Conservation (phyloP, 2,888 invertebrate species). For the Seira musarum region DNA sequence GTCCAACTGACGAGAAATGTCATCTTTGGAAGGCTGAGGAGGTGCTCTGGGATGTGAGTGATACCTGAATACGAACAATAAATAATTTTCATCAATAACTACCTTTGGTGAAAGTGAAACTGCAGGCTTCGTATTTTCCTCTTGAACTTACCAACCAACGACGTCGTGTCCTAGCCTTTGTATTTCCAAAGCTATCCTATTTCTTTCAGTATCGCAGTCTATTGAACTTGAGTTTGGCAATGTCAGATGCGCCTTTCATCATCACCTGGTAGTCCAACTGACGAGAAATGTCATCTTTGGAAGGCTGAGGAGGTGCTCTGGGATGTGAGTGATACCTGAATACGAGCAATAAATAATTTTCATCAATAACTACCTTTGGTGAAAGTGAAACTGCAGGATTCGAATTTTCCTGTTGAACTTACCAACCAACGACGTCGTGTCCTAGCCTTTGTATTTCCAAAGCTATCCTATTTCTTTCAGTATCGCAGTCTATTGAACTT, state of each 20-base stretch:
- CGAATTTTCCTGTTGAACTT: too few relatives aligned
- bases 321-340: conserved; percentile 85
- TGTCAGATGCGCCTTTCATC: conserved; percentile 92
- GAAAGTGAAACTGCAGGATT: too few relatives aligned
- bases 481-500: conserved; percentile 68
- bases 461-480: conserved; percentile 73
- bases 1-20: conserved; percentile 93
- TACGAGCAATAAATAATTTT: too few relatives aligned
- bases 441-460: conserved; percentile 80
- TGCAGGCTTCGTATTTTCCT: too few relatives aligned
- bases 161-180: conserved; percentile 75
- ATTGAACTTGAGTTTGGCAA: conserved; percentile 74
- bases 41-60: conserved; percentile 81
- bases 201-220: conserved; percentile 70
- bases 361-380: too few relatives aligned
- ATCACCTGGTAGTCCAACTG: conserved; percentile 96
- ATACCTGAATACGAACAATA: too few relatives aligned
- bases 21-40: conserved; percentile 75
- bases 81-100: too few relatives aligned
- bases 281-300: conserved; percentile 84
- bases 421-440: conserved; percentile 87
- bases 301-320: conserved; percentile 74
- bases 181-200: conserved; percentile 79
- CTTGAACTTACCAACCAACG: conserved; percentile 84
- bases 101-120: too few relatives aligned